Base-by-base conservation (phyloP, 2,797 vertebrate genomes). In the Melanogrammus aeglefinus region DNA sequence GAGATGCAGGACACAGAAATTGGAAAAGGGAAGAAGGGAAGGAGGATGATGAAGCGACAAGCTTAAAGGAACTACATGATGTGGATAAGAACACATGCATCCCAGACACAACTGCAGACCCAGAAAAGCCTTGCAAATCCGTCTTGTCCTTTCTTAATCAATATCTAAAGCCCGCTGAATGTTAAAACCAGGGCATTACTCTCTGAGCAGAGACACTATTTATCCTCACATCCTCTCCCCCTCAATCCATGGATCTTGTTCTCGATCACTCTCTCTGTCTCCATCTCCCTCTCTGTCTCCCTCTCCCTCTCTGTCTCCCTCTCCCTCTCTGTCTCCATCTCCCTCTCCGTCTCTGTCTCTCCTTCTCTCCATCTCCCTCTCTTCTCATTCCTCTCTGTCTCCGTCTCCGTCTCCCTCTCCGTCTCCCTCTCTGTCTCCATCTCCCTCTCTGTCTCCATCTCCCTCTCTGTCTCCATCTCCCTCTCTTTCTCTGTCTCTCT, bases 101-200 rank as follows among this genome's bases (percentile, higher is more conserved):
- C 29, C 63, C 63, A 69, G 24, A 27, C 63, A 69, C 63, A 69
- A 27, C 63, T 2, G 63, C 12, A 24, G 29, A 69, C 63, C 63
- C 63, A 69, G 63, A 69, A 27, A 69, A 27, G 63, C 63, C 63
- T 69, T 27, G n/a, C n/a, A 27, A 69, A 69, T 69, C 63, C 13
- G 63, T n/a, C n/a, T 24, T 24, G n/a, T 69, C 63, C 63, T 69
- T 69, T 27, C 63, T 69, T 69, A 69, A 69, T 69, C 63, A 69
- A 69, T 69, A 69, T 27, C 63, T 69, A 21, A 69, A 24, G 57
- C 47, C 47, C 18, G 16, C 18, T n/a, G 47, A 18, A 63, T 63
- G 57, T 10, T 27, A 9, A 27, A 27, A 69, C n/a, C 63, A 69
- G 8, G n/a, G 63, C 63, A 69, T 69, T 69, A 27, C 63, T 69